A percentile compares a stretch with the other conserved stretches of the same genome.
Evolutionary conservation across 2,888 invertebrate genomes (phyloP).

Genomic region (Branchinecta sandiegonensis): DNA sequence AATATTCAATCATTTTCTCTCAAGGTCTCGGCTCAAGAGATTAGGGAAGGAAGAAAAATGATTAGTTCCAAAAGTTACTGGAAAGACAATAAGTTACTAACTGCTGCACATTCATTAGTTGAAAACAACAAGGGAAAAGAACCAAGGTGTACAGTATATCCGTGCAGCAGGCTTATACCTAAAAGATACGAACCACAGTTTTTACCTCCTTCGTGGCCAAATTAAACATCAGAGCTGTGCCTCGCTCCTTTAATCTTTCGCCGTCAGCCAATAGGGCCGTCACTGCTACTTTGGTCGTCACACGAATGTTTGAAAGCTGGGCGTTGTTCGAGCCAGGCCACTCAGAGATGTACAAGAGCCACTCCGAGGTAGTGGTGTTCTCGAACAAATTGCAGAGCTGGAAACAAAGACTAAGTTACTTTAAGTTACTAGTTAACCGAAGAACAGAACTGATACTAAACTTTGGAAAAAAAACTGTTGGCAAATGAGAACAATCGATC

Average conservation of each 20-base stretch:
- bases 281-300: slow-evolving; percentile 78
- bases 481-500: too few species aligned
- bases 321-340: slow-evolving; percentile 58
- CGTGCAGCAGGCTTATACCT: slow-evolving; percentile 19
- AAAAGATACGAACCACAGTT: slow-evolving; percentile 75
- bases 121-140: slow-evolving; percentile 6
- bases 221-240: slow-evolving; percentile 75
- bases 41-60: too few species aligned
- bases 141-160: slow-evolving; percentile 7
- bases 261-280: slow-evolving; percentile 62
- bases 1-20: too few species aligned
- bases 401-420: slow-evolving; percentile 25
- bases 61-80: too few species aligned
- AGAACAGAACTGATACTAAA: too few species aligned
- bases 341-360: slow-evolving; percentile 85
- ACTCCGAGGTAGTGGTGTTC: slow-evolving; percentile 72
- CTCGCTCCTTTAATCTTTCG: slow-evolving; percentile 55
- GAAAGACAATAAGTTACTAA: too few species aligned
- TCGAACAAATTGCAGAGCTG: slow-evolving; percentile 82
- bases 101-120: not conserved
- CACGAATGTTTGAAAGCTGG: slow-evolving; percentile 69
- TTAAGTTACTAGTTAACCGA: too few species aligned
- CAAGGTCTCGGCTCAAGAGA: too few species aligned
- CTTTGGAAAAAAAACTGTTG: too few species aligned
- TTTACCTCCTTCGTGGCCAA: slow-evolving; percentile 91